Base-by-base conservation (phyloP, 2,888 invertebrate species). In the Ichneumon xanthorius region DNA sequence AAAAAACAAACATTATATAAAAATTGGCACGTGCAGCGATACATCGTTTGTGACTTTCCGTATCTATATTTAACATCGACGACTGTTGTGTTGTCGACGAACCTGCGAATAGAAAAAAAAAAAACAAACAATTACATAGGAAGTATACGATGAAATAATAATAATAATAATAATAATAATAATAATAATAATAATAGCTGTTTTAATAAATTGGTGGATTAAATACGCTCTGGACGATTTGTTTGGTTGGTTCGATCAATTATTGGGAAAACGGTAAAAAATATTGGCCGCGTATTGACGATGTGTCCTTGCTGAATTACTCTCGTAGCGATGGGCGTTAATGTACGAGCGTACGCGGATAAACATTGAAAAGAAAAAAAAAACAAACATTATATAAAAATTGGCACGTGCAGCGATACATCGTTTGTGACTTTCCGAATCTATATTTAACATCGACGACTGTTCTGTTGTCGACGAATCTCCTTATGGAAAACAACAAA, bases 211-310 rank as follows among this genome's bases (percentile, higher is more conserved):
- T 0, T 1, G 6, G 37, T 37, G 37, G 7, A 37, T 7, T 7
- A 37, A 37, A 37, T 37, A 5, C 7, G 37, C 7, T 37, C 37
- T 6, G 37, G 37, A 37, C 37, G 37, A 37, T 37, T 37, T 37
- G 37, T 7, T 37, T 37, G 7, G 37, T 37, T 37, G 37, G 37
- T 37, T 37, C 7, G 37, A 7, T 37, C 7, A 37, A 6, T 7
- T 1, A 37, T 7, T 30, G 4, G 30, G 30, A 30, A 6, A 37
- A 37, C 6, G 0, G 7, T 7, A 37, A 37, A 77, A 14, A 33
- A 77, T 77, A 53, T 50, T 77, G 53, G 40, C 67, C 14, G 6
- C 53, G 50, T 22, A 77, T 37, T 77, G 67, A 77, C 67, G 76
- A 67, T 67, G 55, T 50, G 30, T 65, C 61, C 61, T 26, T 61